Conservation (phyloP, 2,113 vertebrate species). For the Myiopsitta monachus region DNA sequence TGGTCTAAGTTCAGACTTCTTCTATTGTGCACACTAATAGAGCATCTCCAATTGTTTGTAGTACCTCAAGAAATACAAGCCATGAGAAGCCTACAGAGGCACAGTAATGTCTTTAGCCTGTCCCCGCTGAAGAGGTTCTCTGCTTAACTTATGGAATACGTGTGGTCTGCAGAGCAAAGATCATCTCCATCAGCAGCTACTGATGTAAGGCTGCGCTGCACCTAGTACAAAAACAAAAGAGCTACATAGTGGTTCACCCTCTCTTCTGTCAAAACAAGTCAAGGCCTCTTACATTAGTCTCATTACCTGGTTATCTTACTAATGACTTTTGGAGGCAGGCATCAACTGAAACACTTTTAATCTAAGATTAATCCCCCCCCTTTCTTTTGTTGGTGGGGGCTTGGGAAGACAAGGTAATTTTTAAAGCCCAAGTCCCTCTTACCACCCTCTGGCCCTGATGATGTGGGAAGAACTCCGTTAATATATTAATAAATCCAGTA, state of each 20-base stretch:
- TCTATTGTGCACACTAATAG: rapidly evolving
- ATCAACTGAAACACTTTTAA: not conserved
- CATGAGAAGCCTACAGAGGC: not conserved
- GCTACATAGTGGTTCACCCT: not conserved
- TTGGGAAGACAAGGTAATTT: not conserved
- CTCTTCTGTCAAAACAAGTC: not conserved
- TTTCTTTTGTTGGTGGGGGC: not conserved
- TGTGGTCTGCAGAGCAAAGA: not conserved
- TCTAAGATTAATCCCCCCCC: not conserved
- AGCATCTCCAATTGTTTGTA: not conserved
- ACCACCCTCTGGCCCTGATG: conserved; percentile 35
- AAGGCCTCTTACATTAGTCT: not conserved
- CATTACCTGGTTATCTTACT: not conserved
- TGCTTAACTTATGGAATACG: rapidly evolving
- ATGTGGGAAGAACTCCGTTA: not conserved
- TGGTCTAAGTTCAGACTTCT: not conserved
- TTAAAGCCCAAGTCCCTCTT: conserved; percentile 1
- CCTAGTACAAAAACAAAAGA: not conserved
- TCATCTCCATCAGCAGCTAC: not conserved
- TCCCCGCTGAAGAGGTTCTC: too few relatives aligned
- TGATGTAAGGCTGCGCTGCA: rapidly evolving
- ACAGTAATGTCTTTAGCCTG: rapidly evolving
- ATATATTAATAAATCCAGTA: conserved; percentile 25
- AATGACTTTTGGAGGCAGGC: not conserved
- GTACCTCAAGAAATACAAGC: not conserved